Base-by-base conservation (phyloP, 2,888 invertebrate genomes). In the Idaea dimidiata region DNA sequence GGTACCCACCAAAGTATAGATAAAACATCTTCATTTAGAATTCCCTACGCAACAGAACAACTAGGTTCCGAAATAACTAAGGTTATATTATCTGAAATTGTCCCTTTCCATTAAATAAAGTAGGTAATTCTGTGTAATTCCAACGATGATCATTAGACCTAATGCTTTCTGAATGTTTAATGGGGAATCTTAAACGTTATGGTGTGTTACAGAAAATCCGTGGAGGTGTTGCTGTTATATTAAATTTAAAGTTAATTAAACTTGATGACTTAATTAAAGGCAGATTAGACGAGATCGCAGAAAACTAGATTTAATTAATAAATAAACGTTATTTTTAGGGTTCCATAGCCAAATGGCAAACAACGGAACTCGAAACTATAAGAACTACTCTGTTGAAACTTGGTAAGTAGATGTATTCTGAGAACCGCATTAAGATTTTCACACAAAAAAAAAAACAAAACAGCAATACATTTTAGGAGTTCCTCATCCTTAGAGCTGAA, bases 141-240 rank as follows among this genome's bases (percentile, higher is more conserved):
- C 17, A 32, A 16, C 60, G 32, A 57, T 43, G 56, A 63, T 63
- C 58, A 61, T 56, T 57, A 43, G n/a, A 60, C 32, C 54, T 62
- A 67, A 66, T 61, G 68, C 59, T 59, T 62, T 63, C 64, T 62
- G 66, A 67, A 66, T 67, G 63, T 67, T 61, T 66, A 63, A 68
- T 66, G 61, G 63, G 17, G 16, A 17, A 55, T 58, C 57, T 68
- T 62, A 66, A 62, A 64, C 59, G 43, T 58, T 62, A 67, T 14
- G 67, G 60, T 60, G n/a, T 54, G 55, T 53, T 61, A 61, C 54
- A 14, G 43, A 43, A 14, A 43, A 43, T 43, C 43, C 43, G 43
- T 43, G 14, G 43, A 43, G 43, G 6, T 43, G 43, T 3, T 43
- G 43, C 3, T 5, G 43, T 10, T 43, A 43, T 43, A 10, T 43